Percentiles rank a stretch among this genome's conserved stretches.
Conservation (phyloP, 1,140 invertebrate genomes). For the Leptopilina boulardi region DNA sequence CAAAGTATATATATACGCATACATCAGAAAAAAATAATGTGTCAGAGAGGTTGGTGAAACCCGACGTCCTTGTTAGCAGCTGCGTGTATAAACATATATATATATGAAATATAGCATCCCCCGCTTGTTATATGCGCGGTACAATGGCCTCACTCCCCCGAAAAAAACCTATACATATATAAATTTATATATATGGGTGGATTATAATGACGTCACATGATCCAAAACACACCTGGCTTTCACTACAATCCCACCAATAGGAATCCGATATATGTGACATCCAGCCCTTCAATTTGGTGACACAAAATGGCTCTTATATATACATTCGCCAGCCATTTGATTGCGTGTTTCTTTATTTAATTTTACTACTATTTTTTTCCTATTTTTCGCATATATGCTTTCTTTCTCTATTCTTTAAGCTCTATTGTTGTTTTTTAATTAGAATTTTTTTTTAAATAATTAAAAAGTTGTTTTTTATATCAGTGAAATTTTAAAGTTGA, state of each 20-base stretch:
- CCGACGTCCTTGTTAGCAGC: constrained; percentile 74
- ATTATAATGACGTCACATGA: constrained; percentile 73
- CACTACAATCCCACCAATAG: constrained; percentile 61
- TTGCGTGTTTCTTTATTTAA: too few relatives aligned
- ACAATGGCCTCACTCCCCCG: constrained; percentile 68
- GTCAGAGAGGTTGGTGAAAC: constrained; percentile 62
- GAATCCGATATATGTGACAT: constrained; percentile 45
- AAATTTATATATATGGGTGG: too few relatives aligned
- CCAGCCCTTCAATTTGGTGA: constrained; percentile 48
- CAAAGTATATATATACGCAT: constrained; percentile 18
- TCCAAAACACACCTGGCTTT: constrained; percentile 71
- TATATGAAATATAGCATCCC: too few relatives aligned
- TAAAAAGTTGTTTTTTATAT: too few relatives aligned
- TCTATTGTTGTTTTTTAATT: too few relatives aligned
- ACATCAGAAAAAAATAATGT: constrained; percentile 46
- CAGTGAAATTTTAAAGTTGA: too few relatives aligned
- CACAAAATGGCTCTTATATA: constrained; percentile 37
- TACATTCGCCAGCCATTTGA: too few relatives aligned
- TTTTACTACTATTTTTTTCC: too few relatives aligned
- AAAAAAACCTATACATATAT: too few relatives aligned
- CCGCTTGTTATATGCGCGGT: constrained; percentile 71
- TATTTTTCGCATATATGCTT: too few relatives aligned
- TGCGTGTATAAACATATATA: constrained; percentile 64
- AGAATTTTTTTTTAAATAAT: too few relatives aligned
- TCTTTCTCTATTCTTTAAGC: too few relatives aligned